Evolutionary conservation across 2,797 vertebrate species (phyloP), one percentile per base, ranked within the genome.

Genomic region (Trachurus trachurus): DNA sequence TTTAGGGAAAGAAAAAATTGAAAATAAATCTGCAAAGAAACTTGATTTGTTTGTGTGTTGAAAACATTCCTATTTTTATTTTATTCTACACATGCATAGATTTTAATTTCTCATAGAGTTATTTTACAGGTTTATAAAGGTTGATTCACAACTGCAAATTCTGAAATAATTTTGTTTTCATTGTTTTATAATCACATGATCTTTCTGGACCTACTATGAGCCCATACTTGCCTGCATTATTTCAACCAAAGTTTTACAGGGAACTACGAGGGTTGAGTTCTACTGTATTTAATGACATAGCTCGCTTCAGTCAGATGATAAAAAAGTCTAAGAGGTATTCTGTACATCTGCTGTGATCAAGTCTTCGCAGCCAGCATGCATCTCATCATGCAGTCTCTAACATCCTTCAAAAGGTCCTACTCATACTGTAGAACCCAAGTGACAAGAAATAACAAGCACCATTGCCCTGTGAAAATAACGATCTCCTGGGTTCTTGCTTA

Each of bases 361-460:
- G 63, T 78, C 78, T 40, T 65, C 52, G 57, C 34, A 72, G 78
- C 52, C 66, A 64, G 76, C 75, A 61, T 67, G 70, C 73, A 69
- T 86, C 81, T 88, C 87, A 90, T 92, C 79, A 82, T 26, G 58
- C 39, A 90, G 66, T 91, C 91, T 89, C 85, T 88, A 85, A 83
- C 85, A 90, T 89, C 86, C 83, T 89, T 89, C 83, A 87, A 71
- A 90, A 82, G 74, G 70, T 84, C 68, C 64, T 45, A 59, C 80
- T 87, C 78, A 45, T 66, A n/a, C n/a, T n/a, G n/a, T n/a, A 67
- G 66, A 88, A 68, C 84, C 83, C 81, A 73, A 87, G 82, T 79
- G 79, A 85, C 77, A 77, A 76, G 83, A 90, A 88, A 90, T 90
- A 92, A 93, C 88, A 88, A 92, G 86, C 88, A 83, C 76, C 78